These are phyloP conservation scores for Cinclus cinclus DNA, from an alignment of 2,113 vertebrate genomes.

Conservation along the genomic window DNA sequence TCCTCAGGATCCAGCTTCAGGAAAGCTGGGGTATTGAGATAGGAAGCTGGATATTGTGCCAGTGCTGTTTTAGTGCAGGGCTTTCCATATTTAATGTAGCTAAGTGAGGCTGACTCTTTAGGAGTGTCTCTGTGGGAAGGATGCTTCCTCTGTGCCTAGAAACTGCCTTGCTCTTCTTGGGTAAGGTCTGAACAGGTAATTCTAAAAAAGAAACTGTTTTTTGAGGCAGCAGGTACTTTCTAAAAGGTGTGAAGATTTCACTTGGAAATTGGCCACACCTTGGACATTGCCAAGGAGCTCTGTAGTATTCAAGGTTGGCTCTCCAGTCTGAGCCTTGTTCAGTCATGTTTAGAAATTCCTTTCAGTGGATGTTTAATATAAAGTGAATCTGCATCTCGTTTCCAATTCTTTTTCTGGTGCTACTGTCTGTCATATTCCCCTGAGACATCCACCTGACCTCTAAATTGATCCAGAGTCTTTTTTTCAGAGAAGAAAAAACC, in stretches of 20 bases:
- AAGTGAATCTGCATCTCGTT: not conserved
- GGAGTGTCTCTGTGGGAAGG: not conserved
- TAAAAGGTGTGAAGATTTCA: not conserved
- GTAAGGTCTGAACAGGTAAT: not conserved
- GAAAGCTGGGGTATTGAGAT: not conserved
- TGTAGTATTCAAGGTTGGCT: not conserved
- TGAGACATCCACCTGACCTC: not conserved
- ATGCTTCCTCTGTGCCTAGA: not conserved
- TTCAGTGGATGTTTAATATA: not conserved
- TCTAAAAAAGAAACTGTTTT: not conserved
- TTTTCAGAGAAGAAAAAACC: not conserved
- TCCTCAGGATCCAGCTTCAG: not conserved
- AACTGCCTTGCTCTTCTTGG: not conserved
- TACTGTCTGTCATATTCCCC: not conserved
- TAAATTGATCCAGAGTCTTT: not conserved
- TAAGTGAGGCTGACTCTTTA: not conserved
- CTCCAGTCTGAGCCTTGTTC: not conserved
- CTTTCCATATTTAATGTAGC: not conserved
- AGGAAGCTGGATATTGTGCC: not conserved
- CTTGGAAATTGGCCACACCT: not conserved
- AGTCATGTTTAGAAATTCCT: not conserved
- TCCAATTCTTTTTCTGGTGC: not conserved
- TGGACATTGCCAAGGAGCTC: not conserved
- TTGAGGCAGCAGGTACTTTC: not conserved
- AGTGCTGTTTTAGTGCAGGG: not conserved